Evolutionary conservation across 2,113 vertebrate genomes (phyloP), one percentile per base, ranked within the genome.

Genomic region (Ceyx margarethae): DNA sequence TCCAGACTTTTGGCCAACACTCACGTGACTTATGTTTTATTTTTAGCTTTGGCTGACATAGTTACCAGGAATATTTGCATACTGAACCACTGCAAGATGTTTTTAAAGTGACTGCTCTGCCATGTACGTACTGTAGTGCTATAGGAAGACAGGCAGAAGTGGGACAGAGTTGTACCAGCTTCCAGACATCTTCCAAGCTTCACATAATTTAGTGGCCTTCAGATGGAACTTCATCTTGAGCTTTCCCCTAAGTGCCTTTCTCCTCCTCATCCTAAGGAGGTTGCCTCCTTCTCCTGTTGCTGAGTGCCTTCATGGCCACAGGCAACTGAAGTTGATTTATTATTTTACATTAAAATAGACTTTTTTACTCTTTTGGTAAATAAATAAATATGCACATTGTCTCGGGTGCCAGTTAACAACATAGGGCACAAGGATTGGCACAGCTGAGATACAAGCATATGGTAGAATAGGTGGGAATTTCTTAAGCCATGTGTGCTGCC

Each of bases 41-140:
- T 93, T 92, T 91, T 95, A 93, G 87, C 85, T 89, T 86, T 81
- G 56, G 33, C 64, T 91, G 92, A 77, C 85, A 57, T 20, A 81
- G 79, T 80, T 85, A 69, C 40, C 40, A 83, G 60, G 48, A 95
- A 87, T 77, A 93, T 16, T 80, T 91, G 26, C 3, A 2, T 80
- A 69, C 13, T 80, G 81, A 93, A 89, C 21, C 29, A 33, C 46
- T 67, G 60, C 43, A 56, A 46, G 37, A 56, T 64, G 11, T 42
- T 74, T 67, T 72, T 62, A 72, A 51, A 91, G 68, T 8, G 13
- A 25, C 19, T 87, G 23, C n/a, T 85, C 35, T 88, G 65, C 79
- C 17, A 6, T 29, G 16, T 74, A 37, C 3, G 0, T 53, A 40
- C 18, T 46, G n/a, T 46, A 37, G 19, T 45, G 40, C 35, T 87